Base-by-base conservation (phyloP, 2,888 invertebrate genomes). In the Clanis bilineata region DNA sequence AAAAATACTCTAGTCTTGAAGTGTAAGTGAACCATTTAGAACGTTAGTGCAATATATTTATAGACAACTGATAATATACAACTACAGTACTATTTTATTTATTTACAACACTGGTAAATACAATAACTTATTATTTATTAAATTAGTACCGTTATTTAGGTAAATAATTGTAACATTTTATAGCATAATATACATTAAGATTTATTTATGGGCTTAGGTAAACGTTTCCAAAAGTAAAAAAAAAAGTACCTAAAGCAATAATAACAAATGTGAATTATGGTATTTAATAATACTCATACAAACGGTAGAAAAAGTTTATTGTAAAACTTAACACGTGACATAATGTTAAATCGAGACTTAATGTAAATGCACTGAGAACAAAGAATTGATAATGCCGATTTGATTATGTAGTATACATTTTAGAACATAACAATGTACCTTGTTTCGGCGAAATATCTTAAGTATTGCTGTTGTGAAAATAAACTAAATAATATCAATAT, bases 21-120 rank as follows among this genome's bases (percentile, higher is more conserved):
- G 58, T 51, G 61, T 64, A 68, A 63, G 62, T 61, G 65, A 65
- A 61, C 67, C 64, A 68, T 75, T 69, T 65, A 69, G 77, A 74
- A 78, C 41, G 45, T 44, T 54, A 76, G 87, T 89, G 88, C 88
- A 88, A 87, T 87, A 86, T 86, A 83, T 83, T 85, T 85, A 85
- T 81, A 77, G 71, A 76, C 64, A 64, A 61, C 68, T 65, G 59
- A 73, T 76, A 76, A 12, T 80, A 82, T 83, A 83, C 77, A 81
- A 67, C 73, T 68, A 74, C 74, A 74, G 76, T 70, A 63, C 65
- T 68, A 64, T 72, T 74, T 71, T 79, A 80, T 77, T 79, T 74
- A 72, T 69, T 41, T 57, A 57, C 43, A 57, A 41, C 36, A 44
- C 21, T 39, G 47, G 1, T n/a, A 41, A 36, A 45, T 38, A 58